Conservation (phyloP, 2,888 invertebrate species). For the Mycalesis mineus region DNA sequence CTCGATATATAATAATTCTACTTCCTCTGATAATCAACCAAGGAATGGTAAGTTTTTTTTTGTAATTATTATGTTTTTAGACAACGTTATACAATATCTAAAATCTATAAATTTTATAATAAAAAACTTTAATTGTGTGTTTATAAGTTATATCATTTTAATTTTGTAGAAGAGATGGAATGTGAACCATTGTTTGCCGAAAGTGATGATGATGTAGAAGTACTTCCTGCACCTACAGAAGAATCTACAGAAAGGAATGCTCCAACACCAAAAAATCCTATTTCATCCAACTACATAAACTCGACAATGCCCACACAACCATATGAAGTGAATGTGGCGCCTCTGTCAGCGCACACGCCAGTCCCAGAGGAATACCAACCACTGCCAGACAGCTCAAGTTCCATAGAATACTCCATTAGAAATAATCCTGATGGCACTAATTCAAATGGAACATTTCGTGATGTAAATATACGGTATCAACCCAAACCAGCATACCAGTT, state of each 20-base stretch:
- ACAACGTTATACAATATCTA: no score
- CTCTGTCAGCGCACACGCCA: slow-evolving; percentile 60
- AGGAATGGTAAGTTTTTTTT: slow-evolving; percentile 51
- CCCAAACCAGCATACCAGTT: slow-evolving; percentile 52
- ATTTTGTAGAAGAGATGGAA: slow-evolving; percentile 78
- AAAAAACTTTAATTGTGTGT: no score
- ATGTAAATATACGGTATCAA: slow-evolving; percentile 63
- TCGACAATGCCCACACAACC: slow-evolving; percentile 56
- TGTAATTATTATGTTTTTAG: no score
- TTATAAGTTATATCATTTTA: background rate
- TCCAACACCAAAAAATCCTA: slow-evolving; percentile 42
- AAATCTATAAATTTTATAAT: no score
- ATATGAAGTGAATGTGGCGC: slow-evolving; percentile 53
- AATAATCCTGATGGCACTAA: slow-evolving; percentile 45
- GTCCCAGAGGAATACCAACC: slow-evolving; percentile 72
- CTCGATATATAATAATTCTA: slow-evolving; percentile 80
- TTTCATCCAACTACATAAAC: slow-evolving; percentile 60
- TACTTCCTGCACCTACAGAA: slow-evolving; percentile 50
- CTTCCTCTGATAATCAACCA: slow-evolving; percentile 61
- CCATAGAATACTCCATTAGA: slow-evolving; percentile 52
- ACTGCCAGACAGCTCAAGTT: slow-evolving; percentile 66
- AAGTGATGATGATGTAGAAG: slow-evolving; percentile 80
- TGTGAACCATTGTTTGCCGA: slow-evolving; percentile 81
- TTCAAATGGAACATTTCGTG: slow-evolving; percentile 42
- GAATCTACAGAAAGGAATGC: slow-evolving; percentile 40